Evolutionary conservation across 2,113 vertebrate species (phyloP), one percentile per base, ranked within the genome.

Genomic region (Lophura nycthemera): DNA sequence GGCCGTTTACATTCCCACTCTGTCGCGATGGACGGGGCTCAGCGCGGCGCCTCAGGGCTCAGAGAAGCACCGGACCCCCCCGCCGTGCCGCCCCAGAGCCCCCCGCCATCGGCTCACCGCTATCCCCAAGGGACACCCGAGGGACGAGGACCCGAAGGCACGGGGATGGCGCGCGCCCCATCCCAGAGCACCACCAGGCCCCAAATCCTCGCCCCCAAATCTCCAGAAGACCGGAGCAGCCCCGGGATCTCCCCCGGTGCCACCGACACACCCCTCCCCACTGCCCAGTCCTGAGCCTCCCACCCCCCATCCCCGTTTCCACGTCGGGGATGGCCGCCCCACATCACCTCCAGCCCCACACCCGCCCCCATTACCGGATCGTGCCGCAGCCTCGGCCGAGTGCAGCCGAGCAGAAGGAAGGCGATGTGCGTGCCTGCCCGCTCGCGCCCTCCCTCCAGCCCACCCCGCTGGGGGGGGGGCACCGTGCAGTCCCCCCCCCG

Each of bases 341-440:
- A 29, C 52, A 54, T 54, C 52, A 54, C 27, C 21, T 27, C 14
- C 52, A 54, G 52, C 52, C 52, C 52, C 52, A 29, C 52, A 29
- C 52, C 52, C 52, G 13, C 52, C 52, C 57, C 57, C 57, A 16
- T 60, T 60, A 60, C 57, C 57, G 57, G 57, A 60, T 75, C 32
- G 65, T 40, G 66, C 67, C 69, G 60, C 43, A 56, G 92, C 83
- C 92, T 1, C 25, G 72, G 70, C 82, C 38, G 65, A 93, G 95
- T 94, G 85, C 91, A 93, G 57, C 61, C 42, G 93, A 96, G 93
- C 95, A 93, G 86, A 96, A 94, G 88, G 93, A 93, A 96, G 61
- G 93, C 93, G 90, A 48, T 1, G 95, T 94, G 95, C 95, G 95
- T 94, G 95, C 95, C 91, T 93, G 91, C 77, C 86, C 7, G 93